These are phyloP conservation scores for Halcyon senegalensis DNA, from an alignment of 2,113 vertebrate genomes.

Conservation along the genomic window DNA sequence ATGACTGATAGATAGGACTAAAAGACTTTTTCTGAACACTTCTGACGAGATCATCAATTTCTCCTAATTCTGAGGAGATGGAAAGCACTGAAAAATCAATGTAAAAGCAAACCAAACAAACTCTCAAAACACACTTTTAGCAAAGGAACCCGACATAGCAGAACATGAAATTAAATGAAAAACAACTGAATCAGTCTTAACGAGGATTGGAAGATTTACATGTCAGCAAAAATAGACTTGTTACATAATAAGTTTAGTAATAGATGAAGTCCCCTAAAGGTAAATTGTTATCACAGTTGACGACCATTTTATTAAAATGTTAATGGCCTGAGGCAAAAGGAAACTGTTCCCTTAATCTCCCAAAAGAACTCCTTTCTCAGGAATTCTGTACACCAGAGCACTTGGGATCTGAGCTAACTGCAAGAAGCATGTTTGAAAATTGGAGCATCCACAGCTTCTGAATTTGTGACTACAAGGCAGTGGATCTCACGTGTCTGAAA, in stretches of 20 bases:
- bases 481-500: constrained; percentile 18
- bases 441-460: constrained; percentile 48
- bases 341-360: constrained; percentile 79
- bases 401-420: constrained; percentile 58
- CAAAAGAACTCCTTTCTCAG: constrained; percentile 74
- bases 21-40: not conserved
- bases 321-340: constrained; percentile 78
- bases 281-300: constrained; percentile 77
- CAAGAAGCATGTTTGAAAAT: constrained; percentile 71
- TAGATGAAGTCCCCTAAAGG: constrained; percentile 75
- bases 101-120: constrained; percentile 64
- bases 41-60: constrained; percentile 50
- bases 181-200: constrained; percentile 31
- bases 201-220: constrained; percentile 55
- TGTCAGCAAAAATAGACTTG: constrained; percentile 74
- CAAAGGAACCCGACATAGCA: constrained; percentile 39
- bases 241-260: constrained; percentile 78
- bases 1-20: not conserved
- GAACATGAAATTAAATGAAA: constrained; percentile 53
- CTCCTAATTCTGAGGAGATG: constrained; percentile 51
- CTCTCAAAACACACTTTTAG: constrained; percentile 55
- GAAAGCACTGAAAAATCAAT: constrained; percentile 60
- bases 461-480: constrained; percentile 37
- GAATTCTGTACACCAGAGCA: constrained; percentile 60
- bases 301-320: constrained; percentile 79